phyloP scores from a whole-genome alignment of 2,113 vertebrate species.

The Python bivittatus region DNA sequence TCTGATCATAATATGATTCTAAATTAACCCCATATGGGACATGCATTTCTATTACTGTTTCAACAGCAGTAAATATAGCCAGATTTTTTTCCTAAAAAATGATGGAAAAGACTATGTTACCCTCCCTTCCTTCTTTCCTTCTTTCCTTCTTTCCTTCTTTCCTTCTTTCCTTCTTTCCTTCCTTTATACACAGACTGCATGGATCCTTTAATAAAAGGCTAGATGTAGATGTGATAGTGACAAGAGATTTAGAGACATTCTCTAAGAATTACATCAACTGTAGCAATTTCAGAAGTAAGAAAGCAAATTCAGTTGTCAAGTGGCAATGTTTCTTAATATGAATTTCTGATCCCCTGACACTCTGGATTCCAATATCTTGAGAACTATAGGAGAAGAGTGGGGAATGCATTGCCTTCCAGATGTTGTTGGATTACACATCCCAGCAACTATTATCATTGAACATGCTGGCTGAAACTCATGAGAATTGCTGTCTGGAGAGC shows the following conservation, averaged over 20 bases:
- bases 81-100: background rate
- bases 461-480: background rate
- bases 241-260: background rate
- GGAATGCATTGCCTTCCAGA: background rate
- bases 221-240: background rate
- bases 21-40: conserved; percentile 67
- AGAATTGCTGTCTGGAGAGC: background rate
- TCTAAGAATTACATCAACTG: background rate
- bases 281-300: background rate
- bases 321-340: no score
- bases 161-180: background rate
- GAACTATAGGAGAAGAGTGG: no score
- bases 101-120: conserved; percentile 41
- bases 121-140: no score
- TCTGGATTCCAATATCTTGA: background rate
- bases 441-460: background rate
- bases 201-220: background rate
- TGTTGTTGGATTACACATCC: background rate
- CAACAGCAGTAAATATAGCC: conserved; percentile 54
- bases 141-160: background rate
- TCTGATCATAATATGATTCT: conserved; percentile 67
- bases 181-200: background rate
- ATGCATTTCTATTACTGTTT: conserved; percentile 60
- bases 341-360: background rate
- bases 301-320: background rate